Percentiles rank a stretch among this genome's conserved stretches.
These are phyloP conservation scores for Apocrypta bakeri DNA, from an alignment of 1,140 invertebrate genomes.

Conservation along the genomic window DNA sequence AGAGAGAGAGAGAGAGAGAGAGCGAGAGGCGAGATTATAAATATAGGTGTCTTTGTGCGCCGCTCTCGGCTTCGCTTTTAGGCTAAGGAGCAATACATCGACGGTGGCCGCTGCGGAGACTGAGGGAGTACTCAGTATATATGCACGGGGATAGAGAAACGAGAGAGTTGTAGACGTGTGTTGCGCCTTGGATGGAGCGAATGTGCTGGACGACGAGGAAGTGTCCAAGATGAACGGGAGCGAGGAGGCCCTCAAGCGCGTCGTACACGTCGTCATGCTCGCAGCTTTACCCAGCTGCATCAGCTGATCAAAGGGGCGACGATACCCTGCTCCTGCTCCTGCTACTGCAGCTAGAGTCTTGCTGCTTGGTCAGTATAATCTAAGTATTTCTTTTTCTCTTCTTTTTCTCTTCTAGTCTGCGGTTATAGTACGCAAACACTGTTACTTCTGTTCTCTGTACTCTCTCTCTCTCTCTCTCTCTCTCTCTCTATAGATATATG, in stretches of 20 bases:
- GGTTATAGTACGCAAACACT: too few relatives aligned
- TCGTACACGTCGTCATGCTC: not conserved
- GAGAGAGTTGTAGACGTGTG: not conserved
- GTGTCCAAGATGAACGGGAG: conserved; percentile 35
- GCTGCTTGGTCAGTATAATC: not conserved
- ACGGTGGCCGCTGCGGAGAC: not conserved
- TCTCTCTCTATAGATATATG: too few relatives aligned
- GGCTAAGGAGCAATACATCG: not conserved
- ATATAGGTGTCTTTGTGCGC: not conserved
- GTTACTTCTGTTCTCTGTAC: too few relatives aligned
- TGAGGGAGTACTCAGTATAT: too few relatives aligned
- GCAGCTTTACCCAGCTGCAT: conserved; percentile 4
- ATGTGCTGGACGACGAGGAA: not conserved
- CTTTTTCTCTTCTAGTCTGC: too few relatives aligned
- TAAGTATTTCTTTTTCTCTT: not conserved
- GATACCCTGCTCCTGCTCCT: conserved; percentile 1
- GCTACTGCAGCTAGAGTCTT: not conserved
- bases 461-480: too few relatives aligned
- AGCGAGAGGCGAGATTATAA: not conserved
- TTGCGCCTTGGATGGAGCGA: not conserved
- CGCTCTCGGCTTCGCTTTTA: conserved; percentile 1
- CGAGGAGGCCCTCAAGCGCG: conserved; percentile 5
- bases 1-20: not conserved
- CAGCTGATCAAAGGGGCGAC: conserved; percentile 42
- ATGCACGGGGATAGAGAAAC: not conserved